phyloP scores from a whole-genome alignment of 2,888 invertebrate genomes.

The Agrilus mali region DNA sequence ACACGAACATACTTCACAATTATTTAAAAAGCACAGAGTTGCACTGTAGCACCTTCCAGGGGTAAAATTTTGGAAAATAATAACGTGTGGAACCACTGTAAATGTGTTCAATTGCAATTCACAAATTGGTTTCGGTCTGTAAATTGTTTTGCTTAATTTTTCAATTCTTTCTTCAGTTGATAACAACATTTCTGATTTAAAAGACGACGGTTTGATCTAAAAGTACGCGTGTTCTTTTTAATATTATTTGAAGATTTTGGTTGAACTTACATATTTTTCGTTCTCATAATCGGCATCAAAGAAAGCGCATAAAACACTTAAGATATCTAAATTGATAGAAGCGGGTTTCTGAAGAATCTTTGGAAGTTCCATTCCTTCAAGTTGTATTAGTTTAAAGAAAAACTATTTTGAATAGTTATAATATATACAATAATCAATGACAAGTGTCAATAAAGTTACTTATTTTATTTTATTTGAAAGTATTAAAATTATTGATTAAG shows the following conservation, averaged over 20 bases:
- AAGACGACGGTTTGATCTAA: constrained; percentile 27
- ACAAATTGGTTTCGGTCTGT: constrained; percentile 16
- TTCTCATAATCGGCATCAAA: no score
- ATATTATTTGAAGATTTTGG: neutral
- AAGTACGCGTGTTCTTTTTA: neutral
- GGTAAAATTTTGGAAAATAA: constrained; percentile 49
- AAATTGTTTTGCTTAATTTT: constrained; percentile 17
- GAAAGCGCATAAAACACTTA: no score
- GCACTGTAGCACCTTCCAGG: constrained; percentile 38
- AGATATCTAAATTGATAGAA: no score
- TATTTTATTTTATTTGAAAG: no score
- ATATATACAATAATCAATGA: no score
- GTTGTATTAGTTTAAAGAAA: no score
- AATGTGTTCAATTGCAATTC: constrained; percentile 16
- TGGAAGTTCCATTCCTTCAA: neutral
- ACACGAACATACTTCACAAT: constrained; percentile 36
- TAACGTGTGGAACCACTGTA: constrained; percentile 34
- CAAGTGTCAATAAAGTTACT: no score
- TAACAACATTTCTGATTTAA: constrained; percentile 24
- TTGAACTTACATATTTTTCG: no score
- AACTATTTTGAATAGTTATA: no score
- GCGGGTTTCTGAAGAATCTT: neutral
- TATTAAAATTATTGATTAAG: no score
- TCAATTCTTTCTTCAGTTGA: constrained; percentile 25
- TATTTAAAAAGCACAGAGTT: constrained; percentile 43